These are phyloP conservation scores for Abrostola triplasia DNA, from an alignment of 2,888 invertebrate species.

Conservation along the genomic window DNA sequence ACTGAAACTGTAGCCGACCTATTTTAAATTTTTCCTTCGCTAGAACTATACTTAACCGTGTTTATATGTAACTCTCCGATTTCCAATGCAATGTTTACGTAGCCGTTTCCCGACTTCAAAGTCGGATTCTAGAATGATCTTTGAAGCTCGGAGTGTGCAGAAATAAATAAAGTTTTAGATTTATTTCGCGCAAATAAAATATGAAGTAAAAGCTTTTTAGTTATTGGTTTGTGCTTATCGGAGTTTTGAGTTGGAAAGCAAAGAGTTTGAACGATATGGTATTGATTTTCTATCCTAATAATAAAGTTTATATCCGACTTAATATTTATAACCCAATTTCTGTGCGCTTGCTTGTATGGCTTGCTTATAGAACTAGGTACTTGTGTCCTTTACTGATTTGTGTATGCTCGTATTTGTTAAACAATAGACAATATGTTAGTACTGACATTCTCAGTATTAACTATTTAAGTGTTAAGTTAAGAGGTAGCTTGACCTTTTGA, in stretches of 20 bases:
- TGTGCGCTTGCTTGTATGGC: not conserved
- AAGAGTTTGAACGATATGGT: constrained; percentile 3
- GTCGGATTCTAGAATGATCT: constrained; percentile 54
- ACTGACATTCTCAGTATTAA: too few species aligned
- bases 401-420: too few species aligned
- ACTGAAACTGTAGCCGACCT: constrained; percentile 68
- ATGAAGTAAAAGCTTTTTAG: constrained; percentile 1
- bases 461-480: too few species aligned
- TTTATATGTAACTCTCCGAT: constrained; percentile 70
- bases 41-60: constrained; percentile 57
- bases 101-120: constrained; percentile 57
- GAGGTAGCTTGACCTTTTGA: too few species aligned
- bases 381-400: too few species aligned
- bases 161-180: constrained; percentile 29
- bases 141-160: constrained; percentile 27
- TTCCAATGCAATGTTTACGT: constrained; percentile 66
- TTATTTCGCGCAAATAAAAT: constrained; percentile 24
- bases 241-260: not conserved
- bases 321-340: not conserved
- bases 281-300: not conserved
- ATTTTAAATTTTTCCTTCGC: constrained; percentile 69
- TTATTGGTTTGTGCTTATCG: constrained; percentile 1
- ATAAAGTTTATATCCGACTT: not conserved
- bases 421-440: too few species aligned
- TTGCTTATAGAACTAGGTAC: not conserved